Evolutionary conservation across 2,113 vertebrate species (phyloP).

Genomic region (Dryoscopus gambensis): DNA sequence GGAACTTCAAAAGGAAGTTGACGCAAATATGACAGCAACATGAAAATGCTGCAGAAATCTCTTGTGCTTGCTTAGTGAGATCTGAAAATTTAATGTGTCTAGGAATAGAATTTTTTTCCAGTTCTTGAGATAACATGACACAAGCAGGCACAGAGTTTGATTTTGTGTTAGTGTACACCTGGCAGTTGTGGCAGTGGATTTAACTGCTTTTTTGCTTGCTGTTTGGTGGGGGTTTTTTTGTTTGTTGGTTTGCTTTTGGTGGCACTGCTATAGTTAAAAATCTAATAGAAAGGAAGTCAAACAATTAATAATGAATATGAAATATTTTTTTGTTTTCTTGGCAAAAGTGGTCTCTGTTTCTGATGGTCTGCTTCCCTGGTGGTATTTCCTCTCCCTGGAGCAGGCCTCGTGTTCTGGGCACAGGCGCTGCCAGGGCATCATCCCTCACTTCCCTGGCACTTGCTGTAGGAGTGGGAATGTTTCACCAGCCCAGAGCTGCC

Average conservation of each 20-base stretch:
- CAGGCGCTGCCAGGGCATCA: fast-evolving
- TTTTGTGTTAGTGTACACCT: neutral
- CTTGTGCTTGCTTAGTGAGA: neutral
- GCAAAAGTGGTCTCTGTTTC: neutral
- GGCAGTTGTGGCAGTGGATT: neutral
- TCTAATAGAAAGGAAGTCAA: neutral
- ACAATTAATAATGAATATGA: neutral
- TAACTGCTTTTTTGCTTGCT: neutral
- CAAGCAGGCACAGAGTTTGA: neutral
- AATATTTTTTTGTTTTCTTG: neutral
- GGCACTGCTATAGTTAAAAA: neutral
- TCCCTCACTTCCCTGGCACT: neutral
- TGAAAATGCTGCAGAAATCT: neutral
- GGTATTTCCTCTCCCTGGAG: neutral
- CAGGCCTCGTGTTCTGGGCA: fast-evolving
- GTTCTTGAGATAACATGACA: neutral
- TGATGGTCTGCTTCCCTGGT: neutral
- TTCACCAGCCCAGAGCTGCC: neutral
- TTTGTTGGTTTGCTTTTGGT: neutral
- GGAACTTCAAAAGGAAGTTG: neutral
- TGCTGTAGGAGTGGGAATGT: neutral
- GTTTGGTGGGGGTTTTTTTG: fast-evolving
- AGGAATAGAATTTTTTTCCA: neutral
- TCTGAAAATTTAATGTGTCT: neutral
- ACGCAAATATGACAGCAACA: neutral